Evolutionary conservation across 2,113 vertebrate species (phyloP), one percentile per base, ranked within the genome.

Genomic region (Parotia lawesii): DNA sequence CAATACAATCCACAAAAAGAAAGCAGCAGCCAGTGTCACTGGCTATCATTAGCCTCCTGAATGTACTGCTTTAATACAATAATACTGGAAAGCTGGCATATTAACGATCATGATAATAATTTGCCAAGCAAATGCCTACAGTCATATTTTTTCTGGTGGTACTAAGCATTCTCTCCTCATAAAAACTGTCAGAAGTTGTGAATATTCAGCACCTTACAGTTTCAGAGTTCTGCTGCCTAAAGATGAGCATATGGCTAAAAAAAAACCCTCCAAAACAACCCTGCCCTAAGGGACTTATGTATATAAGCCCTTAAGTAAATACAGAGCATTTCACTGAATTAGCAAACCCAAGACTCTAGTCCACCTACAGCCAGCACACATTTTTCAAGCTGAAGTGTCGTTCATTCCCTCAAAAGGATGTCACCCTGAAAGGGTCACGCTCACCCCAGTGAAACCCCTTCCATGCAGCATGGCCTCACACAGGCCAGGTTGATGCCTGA

Each of bases 401-500:
- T 42, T 64, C 18, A 3, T 33, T 60, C 50, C 9, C 33, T 50
- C 17, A 15, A 29, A 40, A 27, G 18, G 45, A 12, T 18, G 4
- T 15, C 25, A 12, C 27, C 15, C 31, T 24, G 31, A 25, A 25
- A 57, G 27, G 38, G 24, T 45, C 27, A 31, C 4, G 2, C 24
- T 44, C 28, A 18, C 8, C 9, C 67, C 1, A 1, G 35, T 44
- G 38, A 40, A 81, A 35, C 14, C 33, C 40, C 0, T 40, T 29
- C 44, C 5, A 1, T 1, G 31, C 69, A 54, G 38, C 27, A 6
- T 0, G 16, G 38, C 28, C 40, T 38, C 44, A 6, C 3, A 3
- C 7, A 35, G 42, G 37, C 58, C 56, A 33, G 61, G 24, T 5
- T 48, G 47, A 48, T 48, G 47, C 47, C 47, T 48, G 47, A 24